Conservation (phyloP, 2,113 vertebrate genomes). For the Ranitomeya imitator region DNA sequence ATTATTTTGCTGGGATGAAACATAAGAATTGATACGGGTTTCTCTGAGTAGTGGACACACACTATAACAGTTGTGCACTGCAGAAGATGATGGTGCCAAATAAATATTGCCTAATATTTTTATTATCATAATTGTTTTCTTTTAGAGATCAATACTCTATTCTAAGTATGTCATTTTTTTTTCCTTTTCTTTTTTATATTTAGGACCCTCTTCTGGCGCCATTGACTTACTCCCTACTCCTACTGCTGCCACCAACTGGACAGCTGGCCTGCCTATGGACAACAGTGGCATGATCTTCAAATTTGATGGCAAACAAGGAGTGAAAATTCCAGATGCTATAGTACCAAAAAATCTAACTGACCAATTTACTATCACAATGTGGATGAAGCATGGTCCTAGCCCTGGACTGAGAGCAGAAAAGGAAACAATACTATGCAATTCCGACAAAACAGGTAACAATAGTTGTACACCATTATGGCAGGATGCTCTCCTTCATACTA, state of each 20-base stretch:
- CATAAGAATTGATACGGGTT: too few species aligned
- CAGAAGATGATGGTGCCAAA: neutral
- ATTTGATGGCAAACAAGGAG: slow-evolving; percentile 93
- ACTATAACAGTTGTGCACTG: neutral
- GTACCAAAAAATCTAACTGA: slow-evolving; percentile 94
- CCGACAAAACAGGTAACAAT: slow-evolving; percentile 91
- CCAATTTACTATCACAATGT: slow-evolving; percentile 94
- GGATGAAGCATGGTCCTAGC: slow-evolving; percentile 97
- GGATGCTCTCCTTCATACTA: neutral
- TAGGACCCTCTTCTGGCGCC: slow-evolving; percentile 93
- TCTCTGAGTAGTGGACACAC: too few species aligned
- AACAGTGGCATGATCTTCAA: slow-evolving; percentile 88
- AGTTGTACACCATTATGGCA: neutral
- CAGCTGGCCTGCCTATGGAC: slow-evolving; percentile 84
- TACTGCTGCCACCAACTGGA: slow-evolving; percentile 87
- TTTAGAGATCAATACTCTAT: neutral
- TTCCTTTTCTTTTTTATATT: slow-evolving; percentile 1
- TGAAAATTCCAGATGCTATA: slow-evolving; percentile 91
- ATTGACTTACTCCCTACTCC: slow-evolving; percentile 92
- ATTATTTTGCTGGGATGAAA: too few species aligned
- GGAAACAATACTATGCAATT: slow-evolving; percentile 96
- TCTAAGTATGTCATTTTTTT: slow-evolving; percentile 1
- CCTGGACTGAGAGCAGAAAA: slow-evolving; percentile 92
- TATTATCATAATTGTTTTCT: neutral
- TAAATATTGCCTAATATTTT: neutral